Percentiles rank a stretch among this genome's conserved stretches.
Evolutionary conservation across 2,888 invertebrate genomes (phyloP).

Genomic region (Limnephilus lunatus): DNA sequence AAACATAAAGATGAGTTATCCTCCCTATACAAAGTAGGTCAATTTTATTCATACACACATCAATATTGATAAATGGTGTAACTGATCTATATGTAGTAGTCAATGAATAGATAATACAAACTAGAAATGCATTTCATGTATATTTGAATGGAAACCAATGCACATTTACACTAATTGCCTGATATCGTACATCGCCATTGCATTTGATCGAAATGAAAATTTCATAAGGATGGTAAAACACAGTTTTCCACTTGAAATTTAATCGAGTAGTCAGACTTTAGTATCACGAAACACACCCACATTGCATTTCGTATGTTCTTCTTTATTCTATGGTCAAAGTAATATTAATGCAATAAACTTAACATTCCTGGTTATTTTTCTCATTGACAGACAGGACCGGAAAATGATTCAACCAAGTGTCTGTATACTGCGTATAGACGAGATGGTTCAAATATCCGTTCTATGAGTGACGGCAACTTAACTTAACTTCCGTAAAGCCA

Average conservation of each 20-base stretch:
- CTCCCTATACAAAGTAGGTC: not conserved
- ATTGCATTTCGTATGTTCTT: no score
- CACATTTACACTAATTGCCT: no score
- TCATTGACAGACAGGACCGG: not conserved
- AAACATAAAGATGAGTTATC: not conserved
- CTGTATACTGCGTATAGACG: not conserved
- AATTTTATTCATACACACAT: not conserved
- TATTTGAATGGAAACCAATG: no score
- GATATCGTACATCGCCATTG: no score
- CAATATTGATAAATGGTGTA: not conserved
- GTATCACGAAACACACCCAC: no score
- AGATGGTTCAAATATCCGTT: not conserved
- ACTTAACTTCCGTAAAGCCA: not conserved
- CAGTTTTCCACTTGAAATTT: no score
- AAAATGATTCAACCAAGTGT: not conserved
- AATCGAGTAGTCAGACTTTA: no score
- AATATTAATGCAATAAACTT: not conserved
- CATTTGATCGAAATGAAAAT: no score
- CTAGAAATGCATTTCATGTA: no score
- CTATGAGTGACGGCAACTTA: constrained; percentile 4
- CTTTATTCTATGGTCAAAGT: no score
- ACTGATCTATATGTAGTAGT: not conserved
- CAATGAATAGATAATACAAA: no score
- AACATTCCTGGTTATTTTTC: not conserved
- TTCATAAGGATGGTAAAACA: no score